Evolutionary conservation across 2,113 vertebrate genomes (phyloP).

Genomic region (Bubalus kerabau): DNA sequence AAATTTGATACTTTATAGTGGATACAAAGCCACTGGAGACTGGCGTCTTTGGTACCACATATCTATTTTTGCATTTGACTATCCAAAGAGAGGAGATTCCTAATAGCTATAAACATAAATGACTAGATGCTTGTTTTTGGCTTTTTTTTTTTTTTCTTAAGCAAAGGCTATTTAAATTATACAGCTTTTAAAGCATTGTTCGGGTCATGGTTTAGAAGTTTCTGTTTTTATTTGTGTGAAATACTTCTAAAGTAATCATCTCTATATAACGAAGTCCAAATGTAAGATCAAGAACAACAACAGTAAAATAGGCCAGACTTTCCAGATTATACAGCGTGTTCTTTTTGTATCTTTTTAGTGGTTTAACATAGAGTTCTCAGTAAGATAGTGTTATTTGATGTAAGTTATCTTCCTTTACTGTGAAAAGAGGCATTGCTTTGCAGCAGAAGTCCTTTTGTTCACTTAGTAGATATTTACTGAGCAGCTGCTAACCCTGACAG

Average conservation of each 20-base stretch:
- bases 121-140: conserved; percentile 36
- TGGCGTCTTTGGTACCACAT: conserved; percentile 34
- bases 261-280: background rate
- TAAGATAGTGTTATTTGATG: background rate
- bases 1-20: conserved; percentile 55
- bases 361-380: conserved; percentile 42
- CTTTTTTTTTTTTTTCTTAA: conserved; percentile 22
- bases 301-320: background rate
- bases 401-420: background rate
- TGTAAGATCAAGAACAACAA: background rate
- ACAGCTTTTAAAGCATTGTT: conserved; percentile 52
- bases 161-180: conserved; percentile 7
- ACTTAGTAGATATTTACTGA: background rate
- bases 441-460: background rate
- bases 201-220: background rate
- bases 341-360: conserved; percentile 37
- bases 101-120: conserved; percentile 56
- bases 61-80: conserved; percentile 41
- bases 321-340: background rate
- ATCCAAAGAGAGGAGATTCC: conserved; percentile 55
- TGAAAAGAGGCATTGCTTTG: background rate
- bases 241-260: background rate
- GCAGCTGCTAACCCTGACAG: background rate
- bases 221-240: conserved; percentile 51
- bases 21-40: conserved; percentile 32